Conservation (phyloP, 2,113 vertebrate genomes). For the Circaetus gallicus region DNA sequence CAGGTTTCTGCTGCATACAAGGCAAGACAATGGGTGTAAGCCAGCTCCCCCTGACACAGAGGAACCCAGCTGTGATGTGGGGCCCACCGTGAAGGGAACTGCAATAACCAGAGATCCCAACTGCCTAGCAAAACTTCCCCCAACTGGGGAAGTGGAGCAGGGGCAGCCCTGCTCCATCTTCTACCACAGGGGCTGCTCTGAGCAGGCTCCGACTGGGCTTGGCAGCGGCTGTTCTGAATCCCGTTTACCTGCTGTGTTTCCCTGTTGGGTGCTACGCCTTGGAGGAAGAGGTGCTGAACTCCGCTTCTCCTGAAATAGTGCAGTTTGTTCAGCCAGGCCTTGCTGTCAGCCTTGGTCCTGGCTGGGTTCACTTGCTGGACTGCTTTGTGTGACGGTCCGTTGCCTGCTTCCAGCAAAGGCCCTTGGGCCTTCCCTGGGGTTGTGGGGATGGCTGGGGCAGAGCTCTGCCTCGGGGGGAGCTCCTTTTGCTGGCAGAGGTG, state of each 20-base stretch:
- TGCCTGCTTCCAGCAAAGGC: neutral
- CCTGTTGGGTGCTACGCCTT: constrained; percentile 39
- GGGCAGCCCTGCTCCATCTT: neutral
- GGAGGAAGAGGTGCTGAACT: constrained; percentile 72
- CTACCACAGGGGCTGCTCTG: neutral
- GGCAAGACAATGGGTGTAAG: constrained; percentile 27
- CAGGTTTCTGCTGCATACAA: constrained; percentile 54
- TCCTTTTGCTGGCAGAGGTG: neutral
- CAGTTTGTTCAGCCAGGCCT: constrained; percentile 68
- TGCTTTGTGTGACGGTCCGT: neutral
- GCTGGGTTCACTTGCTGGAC: neutral
- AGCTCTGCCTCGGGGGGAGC: neutral
- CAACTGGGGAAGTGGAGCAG: neutral
- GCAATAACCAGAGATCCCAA: neutral
- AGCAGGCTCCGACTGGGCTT: neutral
- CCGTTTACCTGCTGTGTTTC: constrained; percentile 67
- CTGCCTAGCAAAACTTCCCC: neutral
- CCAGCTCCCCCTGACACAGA: neutral
- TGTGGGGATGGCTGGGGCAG: neutral
- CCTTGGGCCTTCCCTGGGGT: neutral
- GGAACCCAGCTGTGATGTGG: neutral
- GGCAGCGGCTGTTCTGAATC: neutral
- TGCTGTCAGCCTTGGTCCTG: neutral
- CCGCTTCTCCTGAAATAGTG: constrained; percentile 66
- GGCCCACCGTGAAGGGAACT: neutral